Base-by-base conservation (phyloP, 2,888 invertebrate genomes). In the Parascotia fuliginaria region DNA sequence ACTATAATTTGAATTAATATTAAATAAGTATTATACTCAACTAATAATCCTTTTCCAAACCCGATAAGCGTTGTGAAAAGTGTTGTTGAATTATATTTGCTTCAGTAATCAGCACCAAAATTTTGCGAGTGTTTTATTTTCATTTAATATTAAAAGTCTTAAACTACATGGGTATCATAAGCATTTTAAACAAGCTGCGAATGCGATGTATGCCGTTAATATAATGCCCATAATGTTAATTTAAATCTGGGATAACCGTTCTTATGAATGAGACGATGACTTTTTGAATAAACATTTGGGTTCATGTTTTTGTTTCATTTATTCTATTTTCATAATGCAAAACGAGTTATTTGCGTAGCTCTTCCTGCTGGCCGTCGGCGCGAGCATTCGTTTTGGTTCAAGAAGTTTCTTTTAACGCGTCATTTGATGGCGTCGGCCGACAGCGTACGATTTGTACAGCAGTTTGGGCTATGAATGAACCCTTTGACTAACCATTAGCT, bases 311-410 rank as follows among this genome's bases (percentile, higher is more conserved):
- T 79, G 76, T 80, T 80, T 74, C 73, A 77, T 76, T 73, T 67
- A 65, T 73, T 79, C 76, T 83, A 80, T 86, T 87, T 86, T 81
- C 81, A 81, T 83, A 83, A 84, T 82, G 79, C 82, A 77, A 81
- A 83, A 81, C 76, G 75, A 79, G 79, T 77, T 87, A 83, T 87
- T 87, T 87, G 80, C 83, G 68, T 70, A 76, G 76, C 82, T 80
- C 83, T 84, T 81, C 77, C 77, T 72, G 65, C 48, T 58, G 59
- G 67, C 54, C 50, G 60, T 37, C 51, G 32, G 58, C 43, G 9
- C 44, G 42, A 40, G 36, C 50, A 61, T 53, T 58, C 55, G 42
- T 36, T 47, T 45, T 50, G 60, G 51, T 56, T 61, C 76, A 79
- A 75, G 60, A 79, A 79, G 65, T 81, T 85, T 79, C 79, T 77